phyloP scores from a whole-genome alignment of 2,797 vertebrate species.

The Hippopotamyrus pictus region DNA sequence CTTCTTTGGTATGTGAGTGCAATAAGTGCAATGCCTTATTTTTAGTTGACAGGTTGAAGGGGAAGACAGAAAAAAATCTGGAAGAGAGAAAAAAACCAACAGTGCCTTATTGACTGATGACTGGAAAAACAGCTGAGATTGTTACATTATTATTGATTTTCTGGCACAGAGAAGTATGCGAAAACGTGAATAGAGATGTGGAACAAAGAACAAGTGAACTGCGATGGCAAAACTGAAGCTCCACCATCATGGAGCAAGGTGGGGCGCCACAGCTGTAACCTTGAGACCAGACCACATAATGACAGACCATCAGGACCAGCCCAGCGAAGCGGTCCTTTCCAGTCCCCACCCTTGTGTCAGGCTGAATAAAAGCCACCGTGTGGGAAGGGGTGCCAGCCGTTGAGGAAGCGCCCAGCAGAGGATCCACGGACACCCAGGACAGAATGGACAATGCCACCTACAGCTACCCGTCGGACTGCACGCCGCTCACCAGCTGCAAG shows the following conservation, averaged over 20 bases:
- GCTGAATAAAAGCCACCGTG: slow-evolving; percentile 56
- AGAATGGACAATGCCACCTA: slow-evolving; percentile 71
- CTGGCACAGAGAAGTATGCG: not conserved
- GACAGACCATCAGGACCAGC: slow-evolving; percentile 51
- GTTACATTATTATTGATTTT: not conserved
- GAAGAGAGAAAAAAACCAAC: not conserved
- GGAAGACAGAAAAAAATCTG: not conserved
- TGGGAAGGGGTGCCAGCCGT: slow-evolving; percentile 16
- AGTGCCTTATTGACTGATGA: not conserved
- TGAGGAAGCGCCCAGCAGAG: not conserved
- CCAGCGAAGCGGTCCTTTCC: slow-evolving; percentile 37
- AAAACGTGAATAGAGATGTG: not conserved
- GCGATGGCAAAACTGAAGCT: not conserved
- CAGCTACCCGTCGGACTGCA: slow-evolving; percentile 69
- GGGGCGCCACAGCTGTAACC: not conserved
- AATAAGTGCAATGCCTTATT: not conserved
- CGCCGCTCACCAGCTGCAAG: slow-evolving; percentile 66
- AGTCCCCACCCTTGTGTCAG: slow-evolving; percentile 33
- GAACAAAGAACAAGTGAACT: not conserved
- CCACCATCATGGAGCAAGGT: not conserved
- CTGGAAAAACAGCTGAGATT: not conserved
- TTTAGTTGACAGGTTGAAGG: not conserved
- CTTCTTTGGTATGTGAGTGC: not conserved
- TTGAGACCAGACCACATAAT: slow-evolving; percentile 61
- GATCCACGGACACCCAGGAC: not conserved